Evolutionary conservation across 2,113 vertebrate genomes (phyloP).

Genomic region (Rhinoptilus africanus): DNA sequence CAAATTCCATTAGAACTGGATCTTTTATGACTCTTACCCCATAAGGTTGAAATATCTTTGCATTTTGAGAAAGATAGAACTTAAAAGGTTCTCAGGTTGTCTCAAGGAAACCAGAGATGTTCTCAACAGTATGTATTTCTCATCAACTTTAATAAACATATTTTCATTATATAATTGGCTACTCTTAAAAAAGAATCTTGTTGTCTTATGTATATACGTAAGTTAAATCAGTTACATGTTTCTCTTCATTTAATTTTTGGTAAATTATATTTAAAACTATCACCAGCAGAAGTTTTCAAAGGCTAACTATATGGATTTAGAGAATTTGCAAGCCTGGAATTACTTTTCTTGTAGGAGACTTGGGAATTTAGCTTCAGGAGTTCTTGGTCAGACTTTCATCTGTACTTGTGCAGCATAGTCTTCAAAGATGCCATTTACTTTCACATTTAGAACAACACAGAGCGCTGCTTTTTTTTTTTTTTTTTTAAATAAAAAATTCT

Average conservation of each 20-base stretch:
- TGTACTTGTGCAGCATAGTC: background rate
- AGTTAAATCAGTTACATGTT: background rate
- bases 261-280: background rate
- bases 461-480: too few relatives aligned
- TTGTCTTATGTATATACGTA: background rate
- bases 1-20: background rate
- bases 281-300: background rate
- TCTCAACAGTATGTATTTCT: background rate
- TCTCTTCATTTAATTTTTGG: background rate
- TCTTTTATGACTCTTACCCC: slow-evolving; percentile 30
- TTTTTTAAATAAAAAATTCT: background rate
- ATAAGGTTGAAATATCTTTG: slow-evolving; percentile 14
- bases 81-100: background rate
- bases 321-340: background rate
- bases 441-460: too few relatives aligned
- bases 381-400: background rate
- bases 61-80: slow-evolving; percentile 17
- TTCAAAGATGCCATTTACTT: background rate
- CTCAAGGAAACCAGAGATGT: background rate
- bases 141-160: background rate
- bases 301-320: background rate
- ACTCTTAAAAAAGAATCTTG: background rate
- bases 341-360: background rate
- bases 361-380: background rate
- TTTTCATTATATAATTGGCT: background rate